phyloP scores from a whole-genome alignment of 2,113 vertebrate species.

The crab-eating macaque (Macaca fascicularis) region DNA sequence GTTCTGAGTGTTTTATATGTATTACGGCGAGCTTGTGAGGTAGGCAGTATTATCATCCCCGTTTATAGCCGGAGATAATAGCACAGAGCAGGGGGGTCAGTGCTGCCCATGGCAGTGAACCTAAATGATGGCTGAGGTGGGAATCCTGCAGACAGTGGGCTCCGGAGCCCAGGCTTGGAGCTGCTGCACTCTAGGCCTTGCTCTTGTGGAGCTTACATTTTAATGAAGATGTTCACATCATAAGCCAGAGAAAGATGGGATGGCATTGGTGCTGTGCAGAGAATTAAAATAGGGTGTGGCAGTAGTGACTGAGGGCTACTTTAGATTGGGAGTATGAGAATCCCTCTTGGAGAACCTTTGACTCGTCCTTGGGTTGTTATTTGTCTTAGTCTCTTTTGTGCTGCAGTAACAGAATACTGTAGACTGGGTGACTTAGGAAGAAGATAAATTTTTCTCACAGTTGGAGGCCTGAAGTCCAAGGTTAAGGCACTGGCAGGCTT shows the following conservation, averaged over 20 bases:
- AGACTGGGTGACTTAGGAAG: background rate
- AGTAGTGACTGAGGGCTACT: background rate
- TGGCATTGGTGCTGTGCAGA: background rate
- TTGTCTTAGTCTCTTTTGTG: background rate
- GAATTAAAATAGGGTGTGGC: rapidly evolving
- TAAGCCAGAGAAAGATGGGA: rapidly evolving
- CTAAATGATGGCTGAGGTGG: background rate
- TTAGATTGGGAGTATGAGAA: rapidly evolving
- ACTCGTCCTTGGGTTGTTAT: rapidly evolving
- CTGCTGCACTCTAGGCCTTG: too few species aligned
- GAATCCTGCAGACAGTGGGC: background rate
- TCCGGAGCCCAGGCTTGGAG: rapidly evolving
- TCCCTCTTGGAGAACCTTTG: background rate
- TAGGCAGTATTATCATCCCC: rapidly evolving
- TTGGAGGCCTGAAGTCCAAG: background rate
- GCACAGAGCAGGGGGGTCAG: rapidly evolving
- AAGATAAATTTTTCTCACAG: background rate
- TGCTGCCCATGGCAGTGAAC: too few species aligned
- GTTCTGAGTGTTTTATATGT: background rate
- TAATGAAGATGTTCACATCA: rapidly evolving
- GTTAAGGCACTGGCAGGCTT: background rate
- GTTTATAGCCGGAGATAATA: rapidly evolving
- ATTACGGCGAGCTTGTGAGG: rapidly evolving
- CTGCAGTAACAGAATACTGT: background rate
- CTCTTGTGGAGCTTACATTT: background rate